Evolutionary conservation across 1,140 invertebrate genomes (phyloP), one percentile per base, ranked within the genome.

Genomic region (Drosophila saltans): DNA sequence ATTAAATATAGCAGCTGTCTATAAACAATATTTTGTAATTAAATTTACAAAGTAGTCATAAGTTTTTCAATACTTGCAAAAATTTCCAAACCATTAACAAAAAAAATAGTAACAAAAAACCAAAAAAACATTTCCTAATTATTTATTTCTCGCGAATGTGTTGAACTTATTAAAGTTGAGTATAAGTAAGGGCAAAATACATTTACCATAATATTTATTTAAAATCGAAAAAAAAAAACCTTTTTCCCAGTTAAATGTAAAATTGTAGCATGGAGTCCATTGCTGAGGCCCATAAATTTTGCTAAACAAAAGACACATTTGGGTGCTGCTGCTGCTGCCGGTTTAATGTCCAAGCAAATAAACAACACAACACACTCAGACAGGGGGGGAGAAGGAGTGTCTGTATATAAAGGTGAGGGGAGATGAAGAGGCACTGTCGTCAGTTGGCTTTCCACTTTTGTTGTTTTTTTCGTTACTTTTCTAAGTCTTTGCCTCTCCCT

Each of bases 371-470:
- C 60, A 76, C 72, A 76, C 70, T 76, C 36, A 36, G 28, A 21
- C 26, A 9, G 24, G 45, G 7, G 45, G 45, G 45, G 45, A 21
- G 21, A 16, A 9, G 45, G 45, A 48, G 45, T 16, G n/a, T n/a
- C n/a, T 7, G 21, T 30, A 36, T 36, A 36, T 36, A 36, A 1
- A 1, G n/a, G 10, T 24, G 9, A 33, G 39, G 10, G 39, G 73
- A 59, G 43, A 40, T 69, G 61, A 28, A 41, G 66, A 55, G 73
- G 64, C 43, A 76, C 76, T 84, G 66, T 72, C 82, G 83, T 86
- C 82, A 86, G 82, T 81, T 83, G 80, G 76, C 65, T 81, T 85
- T 85, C 75, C 73, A 84, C 65, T 75, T 78, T 78, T 84, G 45
- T 63, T 67, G 45, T 52, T 52, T 52, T 26, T 16, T 26, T 52